Conservation (phyloP, 2,113 vertebrate species). For the Cyanistes caeruleus region DNA sequence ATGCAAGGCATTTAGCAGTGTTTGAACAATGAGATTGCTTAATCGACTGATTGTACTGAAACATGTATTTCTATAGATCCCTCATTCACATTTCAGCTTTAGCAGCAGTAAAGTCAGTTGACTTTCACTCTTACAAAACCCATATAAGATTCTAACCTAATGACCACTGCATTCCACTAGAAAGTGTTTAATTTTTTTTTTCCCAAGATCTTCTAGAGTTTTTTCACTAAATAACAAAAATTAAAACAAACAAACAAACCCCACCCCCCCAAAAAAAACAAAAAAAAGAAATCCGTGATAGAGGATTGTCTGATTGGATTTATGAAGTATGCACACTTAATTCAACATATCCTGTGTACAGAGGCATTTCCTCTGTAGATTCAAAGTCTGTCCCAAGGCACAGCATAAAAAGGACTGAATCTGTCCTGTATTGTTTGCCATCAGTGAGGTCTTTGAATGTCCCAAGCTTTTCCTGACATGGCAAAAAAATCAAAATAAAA, state of each 20-base stretch:
- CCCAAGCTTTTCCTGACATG: slow-evolving; percentile 1
- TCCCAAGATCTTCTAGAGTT: not conserved
- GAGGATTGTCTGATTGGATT: not conserved
- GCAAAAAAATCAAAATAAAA: not conserved
- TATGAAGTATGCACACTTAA: not conserved
- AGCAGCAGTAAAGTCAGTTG: not conserved
- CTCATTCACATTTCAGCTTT: slow-evolving; percentile 10
- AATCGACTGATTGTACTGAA: slow-evolving; percentile 50
- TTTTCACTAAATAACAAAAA: not conserved
- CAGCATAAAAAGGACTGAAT: not conserved
- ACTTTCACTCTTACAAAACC: not conserved
- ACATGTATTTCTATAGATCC: slow-evolving; percentile 26
- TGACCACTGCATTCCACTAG: not conserved
- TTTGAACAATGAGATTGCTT: slow-evolving; percentile 66
- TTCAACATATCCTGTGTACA: not conserved
- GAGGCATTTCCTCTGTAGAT: not conserved
- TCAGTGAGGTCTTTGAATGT: not conserved
- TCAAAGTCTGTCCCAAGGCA: not conserved
- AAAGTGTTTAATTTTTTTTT: not conserved
- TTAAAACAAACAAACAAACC: too few relatives aligned
- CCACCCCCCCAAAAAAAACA: too few relatives aligned
- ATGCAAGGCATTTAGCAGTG: slow-evolving; percentile 59
- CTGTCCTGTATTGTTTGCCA: not conserved
- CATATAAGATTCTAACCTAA: slow-evolving; percentile 1
- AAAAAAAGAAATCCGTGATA: not conserved